Evolutionary conservation across 2,888 invertebrate genomes (phyloP), one percentile per base, ranked within the genome.

Genomic region (Drosophila anceps): DNA sequence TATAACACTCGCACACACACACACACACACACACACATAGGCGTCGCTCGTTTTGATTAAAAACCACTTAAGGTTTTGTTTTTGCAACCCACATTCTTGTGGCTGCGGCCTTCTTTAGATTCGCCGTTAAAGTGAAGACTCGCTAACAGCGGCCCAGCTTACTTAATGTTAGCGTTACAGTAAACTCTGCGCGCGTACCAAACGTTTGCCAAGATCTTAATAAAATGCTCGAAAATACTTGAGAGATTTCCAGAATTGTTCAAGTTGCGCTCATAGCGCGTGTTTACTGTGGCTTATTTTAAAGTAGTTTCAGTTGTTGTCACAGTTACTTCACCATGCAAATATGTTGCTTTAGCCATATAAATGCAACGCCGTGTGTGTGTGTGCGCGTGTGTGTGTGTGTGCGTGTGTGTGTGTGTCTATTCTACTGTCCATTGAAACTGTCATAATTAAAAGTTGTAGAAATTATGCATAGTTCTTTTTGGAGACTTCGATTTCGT

Each of bases 41-140:
- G 55, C 73, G 66, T 66, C 81, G 70, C 71, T 84, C 70, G 79
- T 78, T 89, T 84, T 90, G 76, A 85, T 90, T 88, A 88, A 84
- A 85, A 86, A 78, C 85, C 83, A 79, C 88, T 90, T 88, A 69
- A 86, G 79, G 89, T 78, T 81, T 81, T 81, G 67, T 81, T 81
- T 88, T 81, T 81, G 89, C 87, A 84, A 68, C 89, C 84, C 89
- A 89, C 84, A 88, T 89, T 87, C 74, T 82, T 83, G 54, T 44
- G 46, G 37, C 78, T 64, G 60, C 76, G 68, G 73, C 74, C 59
- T 72, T 72, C 65, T 72, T 76, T 69, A 64, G 53, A 62, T 73
- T 64, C 74, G 55, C 68, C 43, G n/a, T 15, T 69, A 76, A 33
- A 87, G 88, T 84, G 63, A n/a, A 60, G 51, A 51, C 54, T 69